Evolutionary conservation across 1,140 invertebrate species (phyloP), one percentile per base, ranked within the genome.

Genomic region (Drosophila persimilis): DNA sequence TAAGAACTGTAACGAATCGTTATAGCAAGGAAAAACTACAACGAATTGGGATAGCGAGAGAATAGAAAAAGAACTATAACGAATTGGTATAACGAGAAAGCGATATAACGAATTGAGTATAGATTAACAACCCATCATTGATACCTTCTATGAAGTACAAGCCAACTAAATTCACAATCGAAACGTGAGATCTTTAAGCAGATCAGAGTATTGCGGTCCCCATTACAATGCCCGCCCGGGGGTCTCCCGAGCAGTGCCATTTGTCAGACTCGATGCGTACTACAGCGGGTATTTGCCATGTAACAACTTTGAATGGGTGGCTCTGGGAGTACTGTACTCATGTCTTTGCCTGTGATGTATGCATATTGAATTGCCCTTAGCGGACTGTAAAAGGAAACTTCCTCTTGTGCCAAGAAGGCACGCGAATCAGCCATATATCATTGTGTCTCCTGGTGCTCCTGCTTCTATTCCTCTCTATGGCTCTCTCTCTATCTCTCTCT

Each of bases 401-500:
- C 59, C 53, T 73, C 53, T 60, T 56, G 46, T 78, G 52, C 45
- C 35, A 39, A 39, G 35, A 39, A 39, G 67, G 60, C 80, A 88
- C 84, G 84, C 84, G 89, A 88, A 89, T 88, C 79, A 62, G 64
- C 79, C 63, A 89, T 89, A 89, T 88, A 88, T 88, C 85, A 89
- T 89, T 89, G 64, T 77, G 76, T 84, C 77, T 78, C 51, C 73
- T 26, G 39, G 4, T 61, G 58, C 39, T 45, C 11, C 77, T 57
- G 58, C 52, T 35, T 45, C 54, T 58, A 11, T 20, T 9, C n/a
- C 24, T 15, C 1, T 31, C 31, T 31, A 31, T 31, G 29, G 8
- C 29, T 8, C 29, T 31, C 29, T 8, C 8, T 58, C 69, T 55
- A 62, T 62, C 59, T 74, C 55, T 56, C 15, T 45, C 31, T 56